phyloP scores from a whole-genome alignment of 2,888 invertebrate genomes.

The Megalurothrips usitatus region DNA sequence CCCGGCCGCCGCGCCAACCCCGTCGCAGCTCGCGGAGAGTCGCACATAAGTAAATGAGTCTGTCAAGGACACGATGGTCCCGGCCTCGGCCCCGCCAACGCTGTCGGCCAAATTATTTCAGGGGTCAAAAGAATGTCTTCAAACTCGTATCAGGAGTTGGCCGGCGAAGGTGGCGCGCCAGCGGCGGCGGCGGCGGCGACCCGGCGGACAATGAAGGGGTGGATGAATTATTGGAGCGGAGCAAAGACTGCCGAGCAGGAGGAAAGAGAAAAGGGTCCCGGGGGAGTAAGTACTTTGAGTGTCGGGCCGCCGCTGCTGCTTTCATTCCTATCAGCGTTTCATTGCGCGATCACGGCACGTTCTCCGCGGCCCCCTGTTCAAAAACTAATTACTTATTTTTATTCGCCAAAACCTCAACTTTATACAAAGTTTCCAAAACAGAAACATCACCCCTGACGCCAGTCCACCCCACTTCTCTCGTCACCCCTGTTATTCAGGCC shows the following conservation, averaged over 20 bases:
- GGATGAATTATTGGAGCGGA: no score
- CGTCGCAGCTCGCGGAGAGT: background rate
- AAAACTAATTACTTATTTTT: no score
- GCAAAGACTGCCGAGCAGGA: no score
- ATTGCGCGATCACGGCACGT: no score
- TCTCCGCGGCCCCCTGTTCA: no score
- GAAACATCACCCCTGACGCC: background rate
- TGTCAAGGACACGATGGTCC: background rate
- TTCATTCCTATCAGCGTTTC: no score
- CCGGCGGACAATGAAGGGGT: background rate
- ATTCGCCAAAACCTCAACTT: no score
- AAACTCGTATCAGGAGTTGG: slow-evolving; percentile 5
- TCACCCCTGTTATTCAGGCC: background rate
- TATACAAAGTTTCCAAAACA: no score
- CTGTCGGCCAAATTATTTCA: background rate
- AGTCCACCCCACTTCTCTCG: background rate
- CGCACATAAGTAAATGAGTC: background rate
- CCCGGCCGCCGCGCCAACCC: background rate
- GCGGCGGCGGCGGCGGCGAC: background rate
- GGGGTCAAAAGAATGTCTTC: background rate
- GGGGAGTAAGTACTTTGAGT: no score
- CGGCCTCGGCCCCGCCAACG: background rate
- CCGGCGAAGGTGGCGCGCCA: no score
- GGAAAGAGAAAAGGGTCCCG: no score
- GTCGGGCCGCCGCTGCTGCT: no score